Conservation (phyloP, 2,888 invertebrate species). For the Calameuta idolon region DNA sequence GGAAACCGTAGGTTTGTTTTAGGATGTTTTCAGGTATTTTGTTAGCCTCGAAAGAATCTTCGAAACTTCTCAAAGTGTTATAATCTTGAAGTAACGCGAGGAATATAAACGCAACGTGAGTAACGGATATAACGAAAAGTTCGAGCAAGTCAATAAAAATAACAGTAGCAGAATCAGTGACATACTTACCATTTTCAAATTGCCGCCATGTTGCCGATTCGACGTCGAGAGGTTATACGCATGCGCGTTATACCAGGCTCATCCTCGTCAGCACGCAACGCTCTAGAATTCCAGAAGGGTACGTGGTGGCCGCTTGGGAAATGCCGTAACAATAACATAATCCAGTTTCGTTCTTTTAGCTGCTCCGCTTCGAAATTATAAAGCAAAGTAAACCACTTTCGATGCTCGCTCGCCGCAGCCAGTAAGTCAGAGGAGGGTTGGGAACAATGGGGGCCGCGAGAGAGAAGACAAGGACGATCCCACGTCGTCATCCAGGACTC, state of each 20-base stretch:
- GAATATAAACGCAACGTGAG: not conserved
- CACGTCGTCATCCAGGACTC: constrained; percentile 46
- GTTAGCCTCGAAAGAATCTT: not conserved
- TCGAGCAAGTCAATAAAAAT: not conserved
- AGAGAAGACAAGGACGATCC: constrained; percentile 65
- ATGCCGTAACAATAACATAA: constrained; percentile 15
- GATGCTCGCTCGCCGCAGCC: constrained; percentile 40
- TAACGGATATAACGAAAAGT: not conserved
- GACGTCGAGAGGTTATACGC: not conserved
- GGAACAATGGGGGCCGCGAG: constrained; percentile 64
- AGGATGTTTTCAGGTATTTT: not conserved
- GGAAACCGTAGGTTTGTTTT: not conserved
- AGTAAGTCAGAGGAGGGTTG: constrained; percentile 31
- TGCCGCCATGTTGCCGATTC: not conserved
- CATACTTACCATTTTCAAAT: not conserved
- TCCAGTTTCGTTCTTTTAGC: constrained; percentile 37
- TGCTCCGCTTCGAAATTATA: constrained; percentile 15
- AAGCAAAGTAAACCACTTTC: constrained; percentile 59
- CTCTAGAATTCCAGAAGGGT: not conserved
- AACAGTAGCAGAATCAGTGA: not conserved
- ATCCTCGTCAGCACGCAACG: not conserved
- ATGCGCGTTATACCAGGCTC: not conserved
- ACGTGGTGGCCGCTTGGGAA: not conserved
- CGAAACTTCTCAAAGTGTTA: not conserved
- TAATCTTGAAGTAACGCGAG: not conserved